phyloP scores from a whole-genome alignment of 2,797 vertebrate species.

The Spinibarbus caldwelli region DNA sequence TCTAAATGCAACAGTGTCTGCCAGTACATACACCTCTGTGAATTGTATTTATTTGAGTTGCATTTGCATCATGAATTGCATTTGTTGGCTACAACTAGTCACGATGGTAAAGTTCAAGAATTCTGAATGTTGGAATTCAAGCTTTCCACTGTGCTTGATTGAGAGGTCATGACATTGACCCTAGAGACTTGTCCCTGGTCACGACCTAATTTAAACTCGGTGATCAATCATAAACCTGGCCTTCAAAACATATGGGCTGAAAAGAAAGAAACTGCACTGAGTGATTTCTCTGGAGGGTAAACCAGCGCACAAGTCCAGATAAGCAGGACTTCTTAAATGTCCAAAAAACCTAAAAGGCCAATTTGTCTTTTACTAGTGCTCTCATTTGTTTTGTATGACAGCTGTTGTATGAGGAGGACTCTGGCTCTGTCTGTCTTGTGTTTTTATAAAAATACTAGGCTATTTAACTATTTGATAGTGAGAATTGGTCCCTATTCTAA shows the following conservation, averaged over 20 bases:
- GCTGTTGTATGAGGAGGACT: background rate
- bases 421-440: background rate
- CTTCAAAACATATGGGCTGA: slow-evolving; percentile 24
- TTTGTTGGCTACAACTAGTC: background rate
- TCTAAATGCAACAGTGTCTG: background rate
- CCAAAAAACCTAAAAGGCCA: slow-evolving; percentile 3
- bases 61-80: background rate
- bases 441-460: background rate
- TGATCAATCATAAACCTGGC: slow-evolving; percentile 11
- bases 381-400: background rate
- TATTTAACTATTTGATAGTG: background rate
- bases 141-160: background rate
- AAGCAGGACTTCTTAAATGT: background rate
- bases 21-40: background rate
- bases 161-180: slow-evolving; percentile 17
- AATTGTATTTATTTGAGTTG: background rate
- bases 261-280: background rate
- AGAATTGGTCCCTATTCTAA: background rate
- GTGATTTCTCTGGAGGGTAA: slow-evolving; percentile 15
- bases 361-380: background rate
- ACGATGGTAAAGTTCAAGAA: background rate
- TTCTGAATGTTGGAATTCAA: slow-evolving; percentile 17
- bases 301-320: background rate
- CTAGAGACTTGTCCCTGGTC: slow-evolving; percentile 5
- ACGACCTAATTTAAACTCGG: slow-evolving; percentile 1